Evolutionary conservation across 2,888 invertebrate species (phyloP), one percentile per base, ranked within the genome.

Genomic region (Sturmia bella): DNA sequence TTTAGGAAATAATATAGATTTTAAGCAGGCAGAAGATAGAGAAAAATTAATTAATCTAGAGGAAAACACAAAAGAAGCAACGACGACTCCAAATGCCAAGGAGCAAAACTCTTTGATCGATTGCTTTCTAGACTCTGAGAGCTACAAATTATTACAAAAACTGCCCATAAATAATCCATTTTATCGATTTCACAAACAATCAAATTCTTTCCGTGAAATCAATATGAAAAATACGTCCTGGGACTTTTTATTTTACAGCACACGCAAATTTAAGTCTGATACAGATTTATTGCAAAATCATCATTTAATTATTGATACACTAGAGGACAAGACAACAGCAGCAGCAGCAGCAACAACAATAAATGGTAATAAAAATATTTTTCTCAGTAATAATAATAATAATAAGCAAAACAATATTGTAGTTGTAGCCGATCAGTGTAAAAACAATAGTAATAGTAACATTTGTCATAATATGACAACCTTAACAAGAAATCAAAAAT

Each of bases 141-240:
- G 86, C 41, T 86, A 85, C 80, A 76, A 84, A 56, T 69, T 90
- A 50, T 80, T 90, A 56, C 87, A 87, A 56, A 89, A 87, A 77
- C 82, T 90, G n/a, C 87, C 87, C 77, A 88, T 89, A 15, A 90
- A 89, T 70, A 90, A 90, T 87, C 90, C 90, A 0, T 90, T 90
- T 82, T 90, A 90, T 86, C 86, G 88, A 79, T 90, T 89, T 84
- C 88, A 88, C 84, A 90, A 90, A 78, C 89, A 89, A 75, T 90
- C 90, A 72, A 85, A 87, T 54, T 89, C 90, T 9, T 81, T 89
- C 27, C 87, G 87, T 59, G 87, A 88, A 78, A 84, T 86, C 68
- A 78, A 72, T 0, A 79, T 84, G n/a, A 72, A 66, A 32, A 66
- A 59, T 48, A 72, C 78, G 54, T 78, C 77, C 77, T 81, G 69